Evolutionary conservation across 2,888 invertebrate genomes (phyloP), one percentile per base, ranked within the genome.

Genomic region (Drosophila maculinotata): DNA sequence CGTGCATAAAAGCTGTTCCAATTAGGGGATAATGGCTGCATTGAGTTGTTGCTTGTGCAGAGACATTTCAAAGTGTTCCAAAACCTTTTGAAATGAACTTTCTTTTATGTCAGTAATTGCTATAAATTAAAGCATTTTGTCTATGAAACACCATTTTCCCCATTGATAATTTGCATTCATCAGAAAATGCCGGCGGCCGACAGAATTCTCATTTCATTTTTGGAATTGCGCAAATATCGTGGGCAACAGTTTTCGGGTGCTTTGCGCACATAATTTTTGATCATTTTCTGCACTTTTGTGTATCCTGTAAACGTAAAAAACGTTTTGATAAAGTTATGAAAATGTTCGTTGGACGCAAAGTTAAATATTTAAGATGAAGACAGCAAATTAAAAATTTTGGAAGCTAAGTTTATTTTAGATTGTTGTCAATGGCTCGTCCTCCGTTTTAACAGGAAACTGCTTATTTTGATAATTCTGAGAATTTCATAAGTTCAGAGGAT

Each of bases 1-100:
- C 80, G 60, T 77, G 83, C 70, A 33, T 45, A 31, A 72, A 52
- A 79, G 56, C 67, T 69, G 53, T 41, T 66, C 62, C 62, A 75
- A 76, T 76, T 79, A 76, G 63, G 15, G 9, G 12, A 12, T 33
- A 44, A 36, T 26, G 52, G 20, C 38, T 66, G 38, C 48, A 59
- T 39, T 35, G 17, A 41, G 41, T 26, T 57, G 28, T 56, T 30
- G 23, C 12, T 42, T 54, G 57, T n/a, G 10, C 25, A 48, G 14
- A 36, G 14, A 42, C 23, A 42, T 26, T 28, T 33, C 47, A 44
- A 44, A 33, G 26, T 20, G 35, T 31, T 30, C 20, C n/a, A 5
- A 30, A 52, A 28, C 33, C 39, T 54, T 60, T 54, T 62, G 41
- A 60, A 67, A 51, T 31, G 12, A 25, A 47, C 23, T 51, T 30